Percentiles rank a stretch among this genome's conserved stretches.
Conservation (phyloP, 2,113 vertebrate species). For the Blennius ocellaris region DNA sequence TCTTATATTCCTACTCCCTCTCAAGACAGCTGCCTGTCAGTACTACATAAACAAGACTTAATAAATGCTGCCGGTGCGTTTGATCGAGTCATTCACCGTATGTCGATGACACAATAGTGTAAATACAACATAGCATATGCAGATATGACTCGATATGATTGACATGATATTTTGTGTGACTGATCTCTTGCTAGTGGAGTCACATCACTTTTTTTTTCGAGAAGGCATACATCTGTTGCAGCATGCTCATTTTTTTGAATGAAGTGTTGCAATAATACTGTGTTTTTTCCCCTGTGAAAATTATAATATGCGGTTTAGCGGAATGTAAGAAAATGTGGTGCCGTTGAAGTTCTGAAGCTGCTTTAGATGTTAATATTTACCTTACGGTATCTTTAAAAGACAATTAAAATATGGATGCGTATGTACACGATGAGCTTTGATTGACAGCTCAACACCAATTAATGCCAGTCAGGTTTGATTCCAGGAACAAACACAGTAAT, state of each 20-base stretch:
- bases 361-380: neutral
- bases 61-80: neutral
- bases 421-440: no score
- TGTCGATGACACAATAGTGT: neutral
- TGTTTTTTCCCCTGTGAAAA: neutral
- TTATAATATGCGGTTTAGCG: neutral
- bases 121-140: neutral
- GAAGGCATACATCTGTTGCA: neutral
- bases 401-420: neutral
- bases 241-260: neutral
- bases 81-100: neutral
- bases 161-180: neutral
- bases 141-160: constrained; percentile 4
- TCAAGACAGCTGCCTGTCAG: neutral
- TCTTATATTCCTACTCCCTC: neutral
- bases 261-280: neutral
- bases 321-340: neutral
- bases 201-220: neutral
- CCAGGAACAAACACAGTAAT: no score
- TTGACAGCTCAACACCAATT: no score
- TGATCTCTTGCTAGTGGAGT: neutral
- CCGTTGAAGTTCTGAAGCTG: neutral
- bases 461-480: no score
- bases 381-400: neutral
- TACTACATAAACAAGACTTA: neutral